These are phyloP conservation scores for Drosophila virilis DNA, from an alignment of 1,140 invertebrate genomes.

Conservation along the genomic window DNA sequence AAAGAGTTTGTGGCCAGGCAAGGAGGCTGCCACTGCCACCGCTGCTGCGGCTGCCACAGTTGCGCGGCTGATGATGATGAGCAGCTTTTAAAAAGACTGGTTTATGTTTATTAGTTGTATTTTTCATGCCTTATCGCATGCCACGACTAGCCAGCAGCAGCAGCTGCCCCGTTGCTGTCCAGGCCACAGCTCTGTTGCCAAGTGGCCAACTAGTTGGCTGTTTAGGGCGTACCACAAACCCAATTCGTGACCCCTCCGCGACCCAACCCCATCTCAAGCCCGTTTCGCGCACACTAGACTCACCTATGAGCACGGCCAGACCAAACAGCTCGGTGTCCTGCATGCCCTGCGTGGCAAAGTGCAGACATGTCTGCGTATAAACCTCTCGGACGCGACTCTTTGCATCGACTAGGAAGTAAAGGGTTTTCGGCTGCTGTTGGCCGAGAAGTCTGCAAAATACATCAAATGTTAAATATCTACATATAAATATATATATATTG, in stretches of 20 bases:
- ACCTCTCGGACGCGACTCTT: constrained; percentile 93
- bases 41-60: constrained; percentile 10
- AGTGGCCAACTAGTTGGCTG: constrained; percentile 20
- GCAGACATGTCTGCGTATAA: constrained; percentile 91
- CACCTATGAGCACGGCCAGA: constrained; percentile 91
- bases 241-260: constrained; percentile 84
- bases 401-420: constrained; percentile 87
- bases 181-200: constrained; percentile 45
- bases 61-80: constrained; percentile 61
- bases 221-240: constrained; percentile 33
- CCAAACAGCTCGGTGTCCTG: constrained; percentile 93
- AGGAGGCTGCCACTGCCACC: constrained; percentile 16
- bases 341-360: constrained; percentile 91
- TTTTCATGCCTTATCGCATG: constrained; percentile 72
- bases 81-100: constrained; percentile 80
- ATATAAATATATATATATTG: background rate
- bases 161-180: background rate
- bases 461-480: background rate
- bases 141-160: constrained; percentile 17
- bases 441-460: constrained; percentile 74
- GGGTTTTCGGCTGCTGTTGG: constrained; percentile 83
- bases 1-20: constrained; percentile 50
- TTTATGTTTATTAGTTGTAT: constrained; percentile 83
- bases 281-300: constrained; percentile 67
- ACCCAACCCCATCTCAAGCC: background rate